Percentiles rank a stretch among this genome's conserved stretches.
Evolutionary conservation across 1,140 invertebrate genomes (phyloP).

Genomic region (Neodiprion virginianus): DNA sequence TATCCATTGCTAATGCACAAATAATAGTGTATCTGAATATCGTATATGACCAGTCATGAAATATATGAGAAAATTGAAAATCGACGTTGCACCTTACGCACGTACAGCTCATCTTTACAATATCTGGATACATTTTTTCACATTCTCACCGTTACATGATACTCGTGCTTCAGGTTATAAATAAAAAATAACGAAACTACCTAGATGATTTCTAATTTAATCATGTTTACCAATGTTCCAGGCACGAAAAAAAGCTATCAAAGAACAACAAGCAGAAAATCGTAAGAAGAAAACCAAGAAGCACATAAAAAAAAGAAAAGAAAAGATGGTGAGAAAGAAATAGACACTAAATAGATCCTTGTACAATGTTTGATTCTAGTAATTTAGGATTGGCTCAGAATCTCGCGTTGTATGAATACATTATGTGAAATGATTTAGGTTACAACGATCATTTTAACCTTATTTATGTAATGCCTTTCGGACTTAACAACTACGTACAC

Average conservation of each 20-base stretch:
- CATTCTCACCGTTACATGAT: too few relatives aligned
- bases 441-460: not conserved
- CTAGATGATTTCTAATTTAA: conserved; percentile 13
- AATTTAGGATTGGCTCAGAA: too few relatives aligned
- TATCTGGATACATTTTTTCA: too few relatives aligned
- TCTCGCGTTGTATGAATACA: too few relatives aligned
- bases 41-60: too few relatives aligned
- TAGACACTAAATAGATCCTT: conserved; percentile 17
- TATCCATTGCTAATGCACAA: not conserved
- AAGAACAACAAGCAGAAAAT: conserved; percentile 89
- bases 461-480: not conserved
- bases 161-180: too few relatives aligned
- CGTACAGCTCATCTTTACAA: too few relatives aligned
- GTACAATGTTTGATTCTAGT: not conserved
- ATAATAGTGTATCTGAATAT: too few relatives aligned
- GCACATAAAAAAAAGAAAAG: conserved; percentile 91
- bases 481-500: not conserved
- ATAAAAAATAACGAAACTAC: not conserved
- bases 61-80: too few relatives aligned
- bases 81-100: too few relatives aligned
- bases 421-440: too few relatives aligned
- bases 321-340: conserved; percentile 66
- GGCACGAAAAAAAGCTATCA: conserved; percentile 84
- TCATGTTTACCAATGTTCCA: conserved; percentile 36
- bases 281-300: conserved; percentile 94